Percentiles rank a stretch among this genome's conserved stretches.
Evolutionary conservation across 35 echinoderm and acorn worm genomes (phyloP).

Genomic region (Anneissia japonica): DNA sequence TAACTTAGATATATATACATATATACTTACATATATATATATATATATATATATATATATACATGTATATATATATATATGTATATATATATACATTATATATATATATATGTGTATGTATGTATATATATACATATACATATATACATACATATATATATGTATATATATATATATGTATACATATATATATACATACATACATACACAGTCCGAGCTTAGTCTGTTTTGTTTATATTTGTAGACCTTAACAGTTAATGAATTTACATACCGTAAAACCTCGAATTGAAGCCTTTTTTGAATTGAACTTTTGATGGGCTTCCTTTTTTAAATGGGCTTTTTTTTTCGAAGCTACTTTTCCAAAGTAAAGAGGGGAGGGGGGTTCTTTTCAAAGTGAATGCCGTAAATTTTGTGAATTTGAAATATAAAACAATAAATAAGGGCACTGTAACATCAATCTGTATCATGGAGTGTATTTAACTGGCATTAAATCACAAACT

Average conservation of each 20-base stretch:
- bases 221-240: neutral
- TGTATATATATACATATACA: neutral
- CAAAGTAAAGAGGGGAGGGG: neutral
- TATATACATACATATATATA: neutral
- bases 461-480: too few relatives aligned
- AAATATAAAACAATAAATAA: too few relatives aligned
- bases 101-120: neutral
- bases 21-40: neutral
- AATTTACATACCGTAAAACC: neutral
- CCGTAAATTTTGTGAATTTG: too few relatives aligned
- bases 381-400: too few relatives aligned
- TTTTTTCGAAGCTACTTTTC: neutral
- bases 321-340: neutral
- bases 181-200: neutral
- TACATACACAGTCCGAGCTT: neutral
- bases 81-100: neutral
- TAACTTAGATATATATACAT: neutral
- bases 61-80: neutral
- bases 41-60: constrained; percentile 3
- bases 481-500: too few relatives aligned
- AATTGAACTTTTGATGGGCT: neutral
- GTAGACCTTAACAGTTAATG: neutral
- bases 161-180: neutral
- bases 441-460: too few relatives aligned
- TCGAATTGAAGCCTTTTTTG: neutral